Evolutionary conservation across 2,888 invertebrate genomes (phyloP), one percentile per base, ranked within the genome.

Genomic region (Chelonus formosanus): DNA sequence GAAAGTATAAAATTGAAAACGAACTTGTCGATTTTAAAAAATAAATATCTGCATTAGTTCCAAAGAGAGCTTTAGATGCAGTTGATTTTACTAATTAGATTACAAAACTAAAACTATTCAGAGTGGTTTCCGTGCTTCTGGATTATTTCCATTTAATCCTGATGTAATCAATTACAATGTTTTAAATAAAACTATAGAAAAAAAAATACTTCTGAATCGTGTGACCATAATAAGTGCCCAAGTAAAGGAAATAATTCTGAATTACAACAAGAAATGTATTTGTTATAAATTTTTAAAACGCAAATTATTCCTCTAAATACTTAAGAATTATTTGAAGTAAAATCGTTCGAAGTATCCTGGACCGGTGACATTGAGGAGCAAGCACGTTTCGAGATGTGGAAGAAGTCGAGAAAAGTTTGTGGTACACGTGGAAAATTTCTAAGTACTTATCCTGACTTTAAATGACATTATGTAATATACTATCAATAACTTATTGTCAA

Each of bases 101-200:
- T 8, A 43, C n/a, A n/a, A n/a, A n/a, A n/a, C n/a, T n/a, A n/a
- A n/a, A n/a, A n/a, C n/a, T n/a, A n/a, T n/a, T n/a, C n/a, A 43
- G 36, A 57, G 57, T 40, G 63, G 63, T 4, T 57, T 63, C 50
- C 50, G 52, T 40, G 63, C 57, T 48, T 56, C 40, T 40, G 63
- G 56, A 5, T 35, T 63, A n/a, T 40, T 56, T 20, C 56, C 50
- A 47, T 63, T 63, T 1, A 57, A 56, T 31, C 50, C 63, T 32
- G 44, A 63, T 50, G 55, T 43, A 2, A 48, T 63, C 2, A 57
- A 63, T 32, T 63, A 63, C 48, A 10, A 47, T 47, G 47, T 47
- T n/a, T 10, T 47, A 8, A 3, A 47, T 3, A 47, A 47, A 47
- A n/a, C n/a, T 47, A n/a, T n/a, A 47, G n/a, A 47, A 47, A 47